A percentile compares a stretch with the other conserved stretches of the same genome.
phyloP scores from a whole-genome alignment of 2,888 invertebrate genomes.

The Leptinotarsa haldemani region DNA sequence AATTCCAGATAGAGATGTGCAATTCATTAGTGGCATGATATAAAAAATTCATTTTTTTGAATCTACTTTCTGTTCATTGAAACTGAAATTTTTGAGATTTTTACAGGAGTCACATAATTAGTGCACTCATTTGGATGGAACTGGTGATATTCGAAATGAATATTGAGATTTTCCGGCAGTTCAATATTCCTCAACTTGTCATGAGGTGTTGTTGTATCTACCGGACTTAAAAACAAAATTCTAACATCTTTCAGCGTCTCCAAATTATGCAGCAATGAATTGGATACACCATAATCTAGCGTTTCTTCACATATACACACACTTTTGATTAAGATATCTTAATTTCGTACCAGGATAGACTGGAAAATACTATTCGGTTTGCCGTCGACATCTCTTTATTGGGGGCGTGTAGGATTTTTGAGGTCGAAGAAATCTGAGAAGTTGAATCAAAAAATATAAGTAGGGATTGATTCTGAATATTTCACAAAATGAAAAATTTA shows the following conservation, averaged over 20 bases:
- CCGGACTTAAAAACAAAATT: constrained; percentile 78
- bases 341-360: constrained; percentile 66
- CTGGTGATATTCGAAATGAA: constrained; percentile 82
- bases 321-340: constrained; percentile 72
- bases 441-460: too few relatives aligned
- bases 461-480: too few relatives aligned
- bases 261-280: constrained; percentile 82
- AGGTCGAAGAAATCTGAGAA: constrained; percentile 78
- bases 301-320: constrained; percentile 75
- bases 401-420: constrained; percentile 82
- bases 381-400: constrained; percentile 69
- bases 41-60: too few relatives aligned
- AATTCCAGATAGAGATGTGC: too few relatives aligned
- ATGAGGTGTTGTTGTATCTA: constrained; percentile 78
- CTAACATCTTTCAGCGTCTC: constrained; percentile 79
- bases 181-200: constrained; percentile 78
- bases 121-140: constrained; percentile 79
- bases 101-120: too few relatives aligned
- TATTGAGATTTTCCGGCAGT: constrained; percentile 87
- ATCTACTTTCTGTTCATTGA: too few relatives aligned
- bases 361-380: constrained; percentile 73
- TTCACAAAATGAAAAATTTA: too few relatives aligned
- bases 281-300: constrained; percentile 84
- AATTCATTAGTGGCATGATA: too few relatives aligned
- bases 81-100: too few relatives aligned